Evolutionary conservation across 2,113 vertebrate species (phyloP).

Genomic region (Cettia cetti): DNA sequence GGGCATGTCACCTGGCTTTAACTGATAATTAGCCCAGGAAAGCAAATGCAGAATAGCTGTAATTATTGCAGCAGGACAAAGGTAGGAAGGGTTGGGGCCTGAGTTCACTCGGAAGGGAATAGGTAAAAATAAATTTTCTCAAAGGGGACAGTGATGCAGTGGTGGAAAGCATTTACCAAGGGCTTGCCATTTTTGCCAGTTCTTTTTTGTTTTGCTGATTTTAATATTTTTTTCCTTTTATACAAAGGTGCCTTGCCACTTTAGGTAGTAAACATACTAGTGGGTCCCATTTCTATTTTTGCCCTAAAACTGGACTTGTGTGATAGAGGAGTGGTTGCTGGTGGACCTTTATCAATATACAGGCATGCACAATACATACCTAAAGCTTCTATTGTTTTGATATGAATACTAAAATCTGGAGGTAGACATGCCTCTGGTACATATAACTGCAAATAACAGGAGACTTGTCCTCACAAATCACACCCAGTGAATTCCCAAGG

Average conservation of each 20-base stretch:
- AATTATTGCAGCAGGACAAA: neutral
- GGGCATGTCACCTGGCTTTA: neutral
- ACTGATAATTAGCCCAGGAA: neutral
- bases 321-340: neutral
- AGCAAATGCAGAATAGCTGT: neutral
- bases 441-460: neutral
- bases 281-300: neutral
- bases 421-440: neutral
- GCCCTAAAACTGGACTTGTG: neutral
- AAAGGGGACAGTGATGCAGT: neutral
- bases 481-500: neutral
- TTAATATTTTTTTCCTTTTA: neutral
- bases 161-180: neutral
- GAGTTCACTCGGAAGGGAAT: neutral
- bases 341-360: neutral
- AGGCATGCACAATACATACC: neutral
- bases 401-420: neutral
- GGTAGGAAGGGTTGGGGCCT: neutral
- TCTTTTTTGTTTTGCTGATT: neutral
- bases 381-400: neutral
- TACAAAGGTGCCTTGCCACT: neutral
- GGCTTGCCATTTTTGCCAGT: neutral
- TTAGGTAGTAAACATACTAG: neutral
- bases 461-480: neutral
- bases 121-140: neutral